phyloP scores from a whole-genome alignment of 2,888 invertebrate genomes.

The Galeopsomyia nigrocyanea region DNA sequence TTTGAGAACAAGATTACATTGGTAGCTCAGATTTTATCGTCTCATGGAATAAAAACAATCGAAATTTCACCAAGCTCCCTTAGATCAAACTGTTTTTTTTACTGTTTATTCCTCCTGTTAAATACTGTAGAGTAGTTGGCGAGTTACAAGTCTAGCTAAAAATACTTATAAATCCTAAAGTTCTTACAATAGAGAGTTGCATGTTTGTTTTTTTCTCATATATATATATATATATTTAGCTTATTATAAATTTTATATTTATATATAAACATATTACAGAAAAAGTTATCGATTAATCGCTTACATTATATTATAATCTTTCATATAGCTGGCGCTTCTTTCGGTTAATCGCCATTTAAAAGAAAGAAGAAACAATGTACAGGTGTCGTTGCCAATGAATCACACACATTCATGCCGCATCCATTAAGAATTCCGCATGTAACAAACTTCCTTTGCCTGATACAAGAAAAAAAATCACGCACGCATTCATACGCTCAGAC shows the following conservation, averaged over 20 bases:
- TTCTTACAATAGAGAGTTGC: conserved; percentile 45
- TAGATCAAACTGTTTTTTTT: conserved; percentile 46
- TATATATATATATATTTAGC: conserved; percentile 52
- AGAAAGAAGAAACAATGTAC: conserved; percentile 58
- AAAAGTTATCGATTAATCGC: conserved; percentile 53
- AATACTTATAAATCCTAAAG: conserved; percentile 53
- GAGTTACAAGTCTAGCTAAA: conserved; percentile 59
- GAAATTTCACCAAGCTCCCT: conserved; percentile 45
- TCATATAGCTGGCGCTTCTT: conserved; percentile 30
- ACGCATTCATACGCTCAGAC: conserved; percentile 17
- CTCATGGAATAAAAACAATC: conserved; percentile 43
- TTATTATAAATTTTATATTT: conserved; percentile 53
- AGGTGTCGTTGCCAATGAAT: conserved; percentile 58
- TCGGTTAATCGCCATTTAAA: conserved; percentile 5
- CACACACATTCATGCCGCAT: conserved; percentile 45
- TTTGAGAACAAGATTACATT: conserved; percentile 42
- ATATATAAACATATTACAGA: conserved; percentile 63
- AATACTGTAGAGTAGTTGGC: conserved; percentile 68
- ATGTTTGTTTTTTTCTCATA: conserved; percentile 49
- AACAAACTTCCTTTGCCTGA: conserved; percentile 22
- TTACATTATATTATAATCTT: conserved; percentile 49
- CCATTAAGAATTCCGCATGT: conserved; percentile 6
- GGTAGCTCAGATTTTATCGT: conserved; percentile 23
- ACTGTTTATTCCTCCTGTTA: conserved; percentile 54
- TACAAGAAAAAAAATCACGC: conserved; percentile 28